Conservation (phyloP, 2,888 invertebrate species). For the Arenicola marina region DNA sequence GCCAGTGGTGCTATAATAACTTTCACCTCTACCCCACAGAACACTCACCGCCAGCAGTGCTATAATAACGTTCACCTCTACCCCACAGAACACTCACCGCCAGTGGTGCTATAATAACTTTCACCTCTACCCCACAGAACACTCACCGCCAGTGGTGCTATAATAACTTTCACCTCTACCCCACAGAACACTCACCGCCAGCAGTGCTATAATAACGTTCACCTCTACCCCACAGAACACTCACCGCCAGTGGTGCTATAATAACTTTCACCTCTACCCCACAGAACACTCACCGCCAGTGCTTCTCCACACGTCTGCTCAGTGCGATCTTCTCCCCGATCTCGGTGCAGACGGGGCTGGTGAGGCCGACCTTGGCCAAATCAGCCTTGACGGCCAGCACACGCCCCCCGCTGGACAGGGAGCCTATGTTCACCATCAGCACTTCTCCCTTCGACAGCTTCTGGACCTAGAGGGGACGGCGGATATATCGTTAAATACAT, state of each 20-base stretch:
- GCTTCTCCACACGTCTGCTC: slow-evolving; percentile 97
- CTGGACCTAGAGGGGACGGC: no score
- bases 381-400: slow-evolving; percentile 94
- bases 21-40: no score
- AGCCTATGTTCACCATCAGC: slow-evolving; percentile 97
- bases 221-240: neutral
- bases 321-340: slow-evolving; percentile 99
- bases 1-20: no score
- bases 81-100: no score
- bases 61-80: no score
- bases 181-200: neutral
- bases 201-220: neutral
- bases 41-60: no score
- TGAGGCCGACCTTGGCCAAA: slow-evolving; percentile 95
- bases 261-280: neutral
- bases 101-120: no score
- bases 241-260: slow-evolving; percentile 91
- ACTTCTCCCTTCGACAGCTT: slow-evolving; percentile 89
- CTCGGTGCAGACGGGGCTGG: slow-evolving; percentile 98
- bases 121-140: no score
- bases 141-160: no score
- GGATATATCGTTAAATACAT: no score
- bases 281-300: slow-evolving; percentile 82
- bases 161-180: no score
- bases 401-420: slow-evolving; percentile 94